Percentiles rank a stretch among this genome's conserved stretches.
phyloP scores from a whole-genome alignment of 1,140 invertebrate species.

The Drosophila leontia region DNA sequence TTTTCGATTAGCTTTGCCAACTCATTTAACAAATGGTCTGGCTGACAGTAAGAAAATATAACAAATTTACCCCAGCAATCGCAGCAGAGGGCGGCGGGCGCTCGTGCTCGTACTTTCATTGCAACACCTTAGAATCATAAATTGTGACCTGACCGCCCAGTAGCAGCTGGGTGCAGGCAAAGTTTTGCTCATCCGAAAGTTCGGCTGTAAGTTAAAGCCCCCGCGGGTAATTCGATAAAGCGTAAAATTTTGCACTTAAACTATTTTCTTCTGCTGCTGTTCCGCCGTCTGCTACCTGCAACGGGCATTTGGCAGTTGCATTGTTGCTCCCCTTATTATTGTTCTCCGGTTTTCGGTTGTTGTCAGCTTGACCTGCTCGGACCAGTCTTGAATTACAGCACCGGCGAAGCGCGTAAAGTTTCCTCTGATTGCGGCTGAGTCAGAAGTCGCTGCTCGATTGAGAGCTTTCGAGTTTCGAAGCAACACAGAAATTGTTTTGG shows the following conservation, averaged over 20 bases:
- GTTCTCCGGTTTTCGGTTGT: conserved; percentile 44
- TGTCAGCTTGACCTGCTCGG: conserved; percentile 59
- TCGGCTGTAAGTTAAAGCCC: conserved; percentile 76
- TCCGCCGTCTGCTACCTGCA: neutral
- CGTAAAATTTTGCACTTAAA: conserved; percentile 84
- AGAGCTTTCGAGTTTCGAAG: conserved; percentile 38
- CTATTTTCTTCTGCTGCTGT: conserved; percentile 63
- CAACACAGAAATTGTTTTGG: conserved; percentile 26
- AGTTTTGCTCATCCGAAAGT: conserved; percentile 65
- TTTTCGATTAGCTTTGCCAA: conserved; percentile 81
- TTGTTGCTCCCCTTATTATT: conserved; percentile 48
- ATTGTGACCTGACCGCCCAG: conserved; percentile 54
- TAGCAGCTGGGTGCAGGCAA: conserved; percentile 21
- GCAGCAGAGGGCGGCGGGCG: conserved; percentile 23
- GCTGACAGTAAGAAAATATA: conserved; percentile 78
- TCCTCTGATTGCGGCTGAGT: conserved; percentile 56
- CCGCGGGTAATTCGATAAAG: conserved; percentile 84
- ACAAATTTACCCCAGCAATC: conserved; percentile 65
- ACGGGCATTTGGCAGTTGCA: conserved; percentile 66
- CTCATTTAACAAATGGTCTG: conserved; percentile 82
- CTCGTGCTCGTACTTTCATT: conserved; percentile 67
- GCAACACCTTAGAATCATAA: conserved; percentile 82
- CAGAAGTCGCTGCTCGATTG: conserved; percentile 36
- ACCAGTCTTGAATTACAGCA: conserved; percentile 58
- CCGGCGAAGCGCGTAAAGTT: conserved; percentile 49